Percentiles rank a stretch among this genome's conserved stretches.
Evolutionary conservation across 1,140 invertebrate genomes (phyloP).

Genomic region (Eurosta solidaginis): DNA sequence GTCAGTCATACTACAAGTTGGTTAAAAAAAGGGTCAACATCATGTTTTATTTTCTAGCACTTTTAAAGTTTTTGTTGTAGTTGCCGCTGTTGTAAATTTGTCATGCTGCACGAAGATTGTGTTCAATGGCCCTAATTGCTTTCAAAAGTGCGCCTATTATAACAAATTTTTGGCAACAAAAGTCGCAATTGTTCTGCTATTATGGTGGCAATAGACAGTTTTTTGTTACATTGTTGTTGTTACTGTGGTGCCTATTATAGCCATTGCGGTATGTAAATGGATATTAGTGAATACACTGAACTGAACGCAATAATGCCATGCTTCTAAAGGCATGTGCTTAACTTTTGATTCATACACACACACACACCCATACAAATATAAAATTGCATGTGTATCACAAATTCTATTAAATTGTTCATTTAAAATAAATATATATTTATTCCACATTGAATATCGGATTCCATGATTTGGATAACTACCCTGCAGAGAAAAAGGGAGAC

Average conservation of each 20-base stretch:
- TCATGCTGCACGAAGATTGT: neutral
- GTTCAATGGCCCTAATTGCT: slow-evolving; percentile 24
- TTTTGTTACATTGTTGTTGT: neutral
- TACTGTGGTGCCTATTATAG: neutral
- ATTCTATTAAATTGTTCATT: too few species aligned
- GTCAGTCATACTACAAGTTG: too few species aligned
- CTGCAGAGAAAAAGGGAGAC: too few species aligned
- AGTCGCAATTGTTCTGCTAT: neutral
- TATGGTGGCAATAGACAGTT: neutral
- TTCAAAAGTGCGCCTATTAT: slow-evolving; percentile 24
- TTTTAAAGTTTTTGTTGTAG: neutral
- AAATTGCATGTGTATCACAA: too few species aligned
- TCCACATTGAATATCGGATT: too few species aligned
- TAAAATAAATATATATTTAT: too few species aligned
- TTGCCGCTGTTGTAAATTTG: neutral
- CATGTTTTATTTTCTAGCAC: neutral
- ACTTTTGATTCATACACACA: neutral
- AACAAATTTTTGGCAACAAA: slow-evolving; percentile 22
- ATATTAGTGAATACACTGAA: neutral
- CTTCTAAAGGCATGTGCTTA: neutral
- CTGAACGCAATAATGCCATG: neutral
- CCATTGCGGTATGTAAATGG: too few species aligned
- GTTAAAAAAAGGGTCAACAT: too few species aligned
- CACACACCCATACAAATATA: neutral
- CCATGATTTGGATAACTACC: too few species aligned